phyloP scores from a whole-genome alignment of 2,113 vertebrate genomes.

The Sigmodon hispidus region DNA sequence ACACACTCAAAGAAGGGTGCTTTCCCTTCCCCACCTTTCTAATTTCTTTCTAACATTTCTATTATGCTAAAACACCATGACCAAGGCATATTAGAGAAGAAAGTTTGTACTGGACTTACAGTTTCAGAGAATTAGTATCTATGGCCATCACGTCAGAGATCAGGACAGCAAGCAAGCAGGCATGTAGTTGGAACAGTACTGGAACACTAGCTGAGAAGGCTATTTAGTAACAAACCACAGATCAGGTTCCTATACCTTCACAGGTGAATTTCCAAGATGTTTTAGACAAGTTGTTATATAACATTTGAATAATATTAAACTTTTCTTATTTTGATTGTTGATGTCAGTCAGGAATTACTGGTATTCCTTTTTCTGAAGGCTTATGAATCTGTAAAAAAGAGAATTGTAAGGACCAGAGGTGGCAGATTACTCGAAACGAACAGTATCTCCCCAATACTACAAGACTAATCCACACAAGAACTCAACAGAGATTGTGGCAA shows the following conservation, averaged over 20 bases:
- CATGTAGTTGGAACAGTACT: background rate
- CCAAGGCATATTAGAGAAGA: background rate
- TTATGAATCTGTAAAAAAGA: background rate
- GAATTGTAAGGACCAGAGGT: background rate
- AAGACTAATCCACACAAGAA: background rate
- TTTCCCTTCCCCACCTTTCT: background rate
- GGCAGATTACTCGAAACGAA: background rate
- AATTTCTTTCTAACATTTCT: background rate
- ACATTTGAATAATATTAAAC: background rate
- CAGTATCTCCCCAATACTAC: background rate
- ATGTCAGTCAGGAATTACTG: background rate
- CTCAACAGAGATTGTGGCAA: background rate
- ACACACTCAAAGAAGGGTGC: background rate
- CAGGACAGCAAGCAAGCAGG: background rate
- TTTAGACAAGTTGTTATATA: background rate
- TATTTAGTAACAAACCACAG: background rate
- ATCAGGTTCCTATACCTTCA: background rate
- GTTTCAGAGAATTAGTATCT: background rate
- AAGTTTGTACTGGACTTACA: background rate
- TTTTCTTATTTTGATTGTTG: background rate
- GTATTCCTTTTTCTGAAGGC: background rate
- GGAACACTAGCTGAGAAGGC: background rate
- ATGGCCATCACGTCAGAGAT: background rate
- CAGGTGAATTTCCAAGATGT: background rate
- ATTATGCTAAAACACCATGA: background rate